A percentile compares a stretch with the other conserved stretches of the same genome.
Conservation (phyloP, 2,888 invertebrate species). For the Alcis repandata region DNA sequence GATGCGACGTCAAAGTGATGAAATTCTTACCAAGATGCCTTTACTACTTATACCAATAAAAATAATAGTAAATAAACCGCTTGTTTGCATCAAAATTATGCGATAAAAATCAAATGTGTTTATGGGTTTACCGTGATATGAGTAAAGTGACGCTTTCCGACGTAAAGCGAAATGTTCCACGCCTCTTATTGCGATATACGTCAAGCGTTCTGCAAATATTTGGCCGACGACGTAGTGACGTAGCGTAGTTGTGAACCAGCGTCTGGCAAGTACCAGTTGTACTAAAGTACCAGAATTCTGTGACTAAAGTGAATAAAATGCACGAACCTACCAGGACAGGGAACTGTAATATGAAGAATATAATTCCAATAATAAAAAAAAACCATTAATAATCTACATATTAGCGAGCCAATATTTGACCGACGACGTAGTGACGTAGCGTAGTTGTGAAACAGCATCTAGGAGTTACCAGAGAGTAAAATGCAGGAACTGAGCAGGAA, state of each 20-base stretch:
- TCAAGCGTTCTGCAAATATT: slow-evolving; percentile 74
- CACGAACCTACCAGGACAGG: too few relatives aligned
- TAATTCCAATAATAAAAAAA: too few relatives aligned
- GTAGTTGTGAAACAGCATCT: slow-evolving; percentile 57
- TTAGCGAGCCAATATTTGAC: slow-evolving; percentile 77
- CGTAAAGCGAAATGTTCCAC: slow-evolving; percentile 75
- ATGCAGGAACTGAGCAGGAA: too few relatives aligned
- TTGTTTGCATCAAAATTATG: slow-evolving; percentile 21
- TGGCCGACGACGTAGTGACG: slow-evolving; percentile 46
- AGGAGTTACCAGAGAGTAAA: neutral
- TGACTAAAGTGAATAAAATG: too few relatives aligned
- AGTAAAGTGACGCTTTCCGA: slow-evolving; percentile 63
- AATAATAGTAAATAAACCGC: slow-evolving; percentile 6
- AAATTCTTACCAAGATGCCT: neutral
- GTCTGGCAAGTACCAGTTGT: slow-evolving; percentile 16
- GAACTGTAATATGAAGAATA: too few relatives aligned
- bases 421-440: slow-evolving; percentile 31
- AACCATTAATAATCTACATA: too few relatives aligned
- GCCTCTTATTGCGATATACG: slow-evolving; percentile 68
- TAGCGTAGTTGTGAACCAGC: slow-evolving; percentile 56
- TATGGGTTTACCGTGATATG: slow-evolving; percentile 23
- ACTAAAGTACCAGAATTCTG: too few relatives aligned
- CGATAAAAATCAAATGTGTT: slow-evolving; percentile 26
- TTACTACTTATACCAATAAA: neutral
- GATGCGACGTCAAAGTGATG: slow-evolving; percentile 6